These are phyloP conservation scores for Halocynthia roretzi DNA, from an alignment of 23 tunicate genomes.

Conservation along the genomic window DNA sequence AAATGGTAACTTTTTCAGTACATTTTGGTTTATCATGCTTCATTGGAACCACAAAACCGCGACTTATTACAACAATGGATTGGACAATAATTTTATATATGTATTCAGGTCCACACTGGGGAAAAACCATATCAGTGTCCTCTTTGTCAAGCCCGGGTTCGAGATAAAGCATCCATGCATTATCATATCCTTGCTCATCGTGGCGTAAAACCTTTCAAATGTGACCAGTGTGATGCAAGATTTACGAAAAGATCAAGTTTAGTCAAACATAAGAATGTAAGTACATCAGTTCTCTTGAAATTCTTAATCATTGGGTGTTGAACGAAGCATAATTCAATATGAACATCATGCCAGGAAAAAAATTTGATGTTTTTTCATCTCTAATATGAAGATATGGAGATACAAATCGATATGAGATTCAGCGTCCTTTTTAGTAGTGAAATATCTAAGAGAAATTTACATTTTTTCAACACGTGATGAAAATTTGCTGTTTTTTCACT, in stretches of 20 bases:
- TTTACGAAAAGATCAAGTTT: constrained; percentile 55
- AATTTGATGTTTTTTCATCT: too few species aligned
- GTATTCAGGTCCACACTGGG: constrained; percentile 44
- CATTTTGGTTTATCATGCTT: neutral
- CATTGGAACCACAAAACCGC: too few species aligned
- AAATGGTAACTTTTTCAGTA: neutral
- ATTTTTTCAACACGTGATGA: too few species aligned
- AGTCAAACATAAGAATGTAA: constrained; percentile 58
- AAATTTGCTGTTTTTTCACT: too few species aligned
- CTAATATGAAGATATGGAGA: too few species aligned
- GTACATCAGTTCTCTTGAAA: neutral
- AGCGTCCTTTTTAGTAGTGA: too few species aligned
- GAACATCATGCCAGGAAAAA: neutral
- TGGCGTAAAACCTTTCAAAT: constrained; percentile 48
- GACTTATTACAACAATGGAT: neutral
- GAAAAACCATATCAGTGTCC: constrained; percentile 56
- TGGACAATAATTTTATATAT: neutral
- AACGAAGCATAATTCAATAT: neutral
- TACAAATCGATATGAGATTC: too few species aligned
- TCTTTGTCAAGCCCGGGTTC: constrained; percentile 43
- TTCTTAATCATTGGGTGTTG: neutral
- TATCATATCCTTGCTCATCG: constrained; percentile 54
- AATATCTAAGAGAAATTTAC: too few species aligned
- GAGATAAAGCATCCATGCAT: constrained; percentile 65
- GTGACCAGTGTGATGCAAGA: constrained; percentile 62